Evolutionary conservation across 2,113 vertebrate genomes (phyloP), one percentile per base, ranked within the genome.

Genomic region (Eclectus roratus): DNA sequence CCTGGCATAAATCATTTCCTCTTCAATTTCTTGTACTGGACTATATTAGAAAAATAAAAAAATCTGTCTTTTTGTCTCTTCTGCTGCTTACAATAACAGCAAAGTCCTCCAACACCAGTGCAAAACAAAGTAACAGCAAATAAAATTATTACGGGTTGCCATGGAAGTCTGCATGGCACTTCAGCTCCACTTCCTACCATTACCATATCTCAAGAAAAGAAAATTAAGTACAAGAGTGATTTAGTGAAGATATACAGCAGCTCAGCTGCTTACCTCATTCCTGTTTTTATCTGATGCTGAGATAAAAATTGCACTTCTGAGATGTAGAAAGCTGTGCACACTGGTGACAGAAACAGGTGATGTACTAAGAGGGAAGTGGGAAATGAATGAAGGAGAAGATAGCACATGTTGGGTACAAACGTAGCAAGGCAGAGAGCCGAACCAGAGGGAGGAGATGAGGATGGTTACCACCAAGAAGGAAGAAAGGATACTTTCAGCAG

Each of bases 61-160:
- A 16, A 17, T 47, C 60, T 89, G n/a, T 8, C 20, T 53, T 23
- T 23, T 50, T 79, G 13, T 47, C 55, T 61, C 44, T 90, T 78
- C 76, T 71, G 17, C 37, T 18, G 28, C 28, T 65, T 50, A 43
- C 85, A 93, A 85, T 52, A 46, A 24, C 3, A 84, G 10, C 11
- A 20, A 84, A 87, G 16, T 33, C 41, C 52, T 86, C 31, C 53
- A 86, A 61, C 6, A 24, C 61, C 84, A 60, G 21, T 15, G 11
- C 20, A 94, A 93, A 94, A 14, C 5, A 56, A 74, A 92, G 14
- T 33, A 72, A 86, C 93, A 91, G 5, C 35, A 79, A 69, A 77
- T 70, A 79, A 89, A 94, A 86, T 46, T 21, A 46, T 65, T 92
- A 71, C 19, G 60, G 4, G 17, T 91, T 96, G 46, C 65, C 52